Percentiles rank a stretch among this genome's conserved stretches.
Evolutionary conservation across 2,888 invertebrate genomes (phyloP).

Genomic region (Hirtodrosophila confusa): DNA sequence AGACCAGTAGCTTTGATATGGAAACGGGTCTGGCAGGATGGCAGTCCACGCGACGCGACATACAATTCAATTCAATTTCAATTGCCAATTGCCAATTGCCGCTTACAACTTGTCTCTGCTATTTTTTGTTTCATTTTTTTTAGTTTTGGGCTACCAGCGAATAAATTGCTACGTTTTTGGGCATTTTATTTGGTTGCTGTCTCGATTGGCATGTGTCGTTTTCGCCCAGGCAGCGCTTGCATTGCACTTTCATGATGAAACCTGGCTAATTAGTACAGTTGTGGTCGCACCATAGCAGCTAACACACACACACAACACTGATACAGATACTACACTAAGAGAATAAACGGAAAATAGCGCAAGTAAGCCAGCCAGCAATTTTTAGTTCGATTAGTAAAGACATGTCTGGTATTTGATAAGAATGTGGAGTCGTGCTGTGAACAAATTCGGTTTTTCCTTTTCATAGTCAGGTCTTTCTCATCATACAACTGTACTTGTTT

Average conservation of each 20-base stretch:
- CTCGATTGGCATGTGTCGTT: conserved; percentile 52
- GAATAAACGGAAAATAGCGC: conserved; percentile 5
- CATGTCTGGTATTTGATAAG: conserved; percentile 35
- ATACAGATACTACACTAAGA: background rate
- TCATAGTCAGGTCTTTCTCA: background rate
- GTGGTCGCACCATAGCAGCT: conserved; percentile 15
- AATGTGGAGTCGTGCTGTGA: conserved; percentile 28
- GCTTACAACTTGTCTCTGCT: conserved; percentile 37
- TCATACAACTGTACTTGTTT: conserved; percentile 1
- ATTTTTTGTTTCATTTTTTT: conserved; percentile 1
- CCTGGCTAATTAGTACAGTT: conserved; percentile 44
- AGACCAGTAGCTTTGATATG: conserved; percentile 73
- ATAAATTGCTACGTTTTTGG: conserved; percentile 67
- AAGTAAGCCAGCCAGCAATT: conserved; percentile 21
- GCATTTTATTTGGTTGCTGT: conserved; percentile 48
- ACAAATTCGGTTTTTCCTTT: conserved; percentile 21
- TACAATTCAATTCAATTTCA: conserved; percentile 54
- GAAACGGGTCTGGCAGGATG: conserved; percentile 75
- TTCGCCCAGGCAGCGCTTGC: conserved; percentile 25
- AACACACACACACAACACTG: conserved; percentile 4
- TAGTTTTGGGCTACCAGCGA: conserved; percentile 29
- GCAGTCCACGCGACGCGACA: conserved; percentile 36
- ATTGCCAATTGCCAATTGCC: conserved; percentile 35
- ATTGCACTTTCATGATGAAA: conserved; percentile 32
- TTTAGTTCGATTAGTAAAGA: conserved; percentile 28